Percentiles rank a stretch among this genome's conserved stretches.
These are phyloP conservation scores for Mimas tiliae DNA, from an alignment of 2,888 invertebrate species.

Conservation along the genomic window DNA sequence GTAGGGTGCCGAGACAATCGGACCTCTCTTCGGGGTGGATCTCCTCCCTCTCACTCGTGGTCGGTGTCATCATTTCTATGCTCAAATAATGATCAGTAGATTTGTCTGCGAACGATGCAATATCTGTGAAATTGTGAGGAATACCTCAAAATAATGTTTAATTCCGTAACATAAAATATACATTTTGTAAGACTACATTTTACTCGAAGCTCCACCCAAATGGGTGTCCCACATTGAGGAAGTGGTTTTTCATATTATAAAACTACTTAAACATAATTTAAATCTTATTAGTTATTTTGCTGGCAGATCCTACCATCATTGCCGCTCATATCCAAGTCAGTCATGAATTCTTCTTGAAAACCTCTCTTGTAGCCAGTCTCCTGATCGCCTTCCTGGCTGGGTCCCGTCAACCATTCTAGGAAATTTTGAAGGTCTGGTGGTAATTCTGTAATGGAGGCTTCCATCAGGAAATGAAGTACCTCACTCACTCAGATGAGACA, in stretches of 20 bases:
- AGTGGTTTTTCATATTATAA: too few relatives aligned
- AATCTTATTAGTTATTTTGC: too few relatives aligned
- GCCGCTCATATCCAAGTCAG: slow-evolving; percentile 12
- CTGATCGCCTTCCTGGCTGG: slow-evolving; percentile 26
- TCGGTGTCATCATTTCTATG: slow-evolving; percentile 20
- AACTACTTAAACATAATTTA: too few relatives aligned
- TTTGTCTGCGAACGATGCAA: slow-evolving; percentile 36
- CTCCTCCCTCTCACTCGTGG: slow-evolving; percentile 31
- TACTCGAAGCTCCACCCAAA: too few relatives aligned
- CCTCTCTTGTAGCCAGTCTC: slow-evolving; percentile 21
- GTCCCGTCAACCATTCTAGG: slow-evolving; percentile 62
- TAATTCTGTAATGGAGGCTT: slow-evolving; percentile 49
- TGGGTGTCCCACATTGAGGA: too few relatives aligned
- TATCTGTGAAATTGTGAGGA: slow-evolving; percentile 3
- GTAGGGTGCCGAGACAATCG: slow-evolving; percentile 53
- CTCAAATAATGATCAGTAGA: slow-evolving; percentile 33
- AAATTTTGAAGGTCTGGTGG: slow-evolving; percentile 65
- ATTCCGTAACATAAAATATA: background rate
- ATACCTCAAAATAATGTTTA: background rate
- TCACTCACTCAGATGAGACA: too few relatives aligned
- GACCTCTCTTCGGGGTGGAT: slow-evolving; percentile 39
- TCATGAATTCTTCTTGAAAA: slow-evolving; percentile 30
- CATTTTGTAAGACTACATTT: background rate
- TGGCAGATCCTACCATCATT: slow-evolving; percentile 5
- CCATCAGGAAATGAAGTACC: background rate